These are phyloP conservation scores for Rhopilema esculentum DNA, from an alignment of 30 jellyfish, hydroid and myxozoan species.

Conservation along the genomic window DNA sequence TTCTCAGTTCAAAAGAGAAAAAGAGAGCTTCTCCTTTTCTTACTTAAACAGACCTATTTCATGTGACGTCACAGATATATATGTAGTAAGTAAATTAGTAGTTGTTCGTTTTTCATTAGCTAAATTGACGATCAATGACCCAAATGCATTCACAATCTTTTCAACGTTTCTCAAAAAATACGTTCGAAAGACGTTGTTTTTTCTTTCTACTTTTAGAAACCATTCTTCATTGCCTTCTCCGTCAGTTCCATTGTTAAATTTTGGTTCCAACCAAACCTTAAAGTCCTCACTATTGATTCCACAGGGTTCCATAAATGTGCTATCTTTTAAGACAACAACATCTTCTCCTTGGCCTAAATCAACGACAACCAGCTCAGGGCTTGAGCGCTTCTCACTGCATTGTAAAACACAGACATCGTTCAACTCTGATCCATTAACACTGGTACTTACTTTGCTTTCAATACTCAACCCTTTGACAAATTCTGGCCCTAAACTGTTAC, in stretches of 20 bases:
- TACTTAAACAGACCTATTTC: constrained; percentile 51
- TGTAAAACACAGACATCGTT: constrained; percentile 57
- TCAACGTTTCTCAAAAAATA: constrained; percentile 52
- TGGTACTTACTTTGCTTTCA: constrained; percentile 28
- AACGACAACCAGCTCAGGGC: neutral
- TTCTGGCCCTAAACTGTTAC: constrained; percentile 66
- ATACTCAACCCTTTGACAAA: constrained; percentile 55
- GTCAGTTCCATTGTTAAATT: neutral
- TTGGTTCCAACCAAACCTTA: constrained; percentile 44
- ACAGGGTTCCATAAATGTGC: constrained; percentile 67
- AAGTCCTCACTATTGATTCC: constrained; percentile 48
- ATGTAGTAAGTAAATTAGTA: constrained; percentile 28
- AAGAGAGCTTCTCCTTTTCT: no score
- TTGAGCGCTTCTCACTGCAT: neutral
- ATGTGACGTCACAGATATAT: constrained; percentile 54
- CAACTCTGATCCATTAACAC: constrained; percentile 34
- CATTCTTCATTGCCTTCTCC: constrained; percentile 30
- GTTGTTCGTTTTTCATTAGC: constrained; percentile 14
- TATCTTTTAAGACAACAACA: constrained; percentile 60
- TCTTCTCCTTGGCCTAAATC: constrained; percentile 56
- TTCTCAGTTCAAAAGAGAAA: neutral
- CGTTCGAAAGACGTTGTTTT: neutral
- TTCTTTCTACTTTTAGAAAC: constrained; percentile 25
- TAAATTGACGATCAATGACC: constrained; percentile 42
- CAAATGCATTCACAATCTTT: constrained; percentile 61